A percentile compares a stretch with the other conserved stretches of the same genome.
Evolutionary conservation across 2,113 vertebrate species (phyloP).

Genomic region (Otus sunia): DNA sequence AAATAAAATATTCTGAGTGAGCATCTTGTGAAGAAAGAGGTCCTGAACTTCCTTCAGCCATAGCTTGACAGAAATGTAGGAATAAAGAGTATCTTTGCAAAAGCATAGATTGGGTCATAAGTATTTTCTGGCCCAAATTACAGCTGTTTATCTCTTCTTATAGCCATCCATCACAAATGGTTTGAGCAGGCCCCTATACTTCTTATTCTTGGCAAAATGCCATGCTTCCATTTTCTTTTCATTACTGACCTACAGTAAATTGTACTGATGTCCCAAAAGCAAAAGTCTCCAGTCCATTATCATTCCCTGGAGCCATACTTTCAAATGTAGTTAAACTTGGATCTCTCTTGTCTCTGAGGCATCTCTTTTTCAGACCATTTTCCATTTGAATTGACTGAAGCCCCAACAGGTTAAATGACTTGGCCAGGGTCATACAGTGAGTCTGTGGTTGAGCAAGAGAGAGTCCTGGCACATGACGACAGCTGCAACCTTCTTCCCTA

Average conservation of each 20-base stretch:
- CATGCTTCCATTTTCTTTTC: conserved; percentile 50
- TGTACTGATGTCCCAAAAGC: conserved; percentile 44
- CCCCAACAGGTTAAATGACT: conserved; percentile 14
- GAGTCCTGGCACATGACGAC: neutral
- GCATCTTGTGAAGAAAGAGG: conserved; percentile 16
- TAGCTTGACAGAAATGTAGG: neutral
- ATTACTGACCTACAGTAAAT: conserved; percentile 42
- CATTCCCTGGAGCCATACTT: conserved; percentile 25
- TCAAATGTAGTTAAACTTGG: conserved; percentile 36
- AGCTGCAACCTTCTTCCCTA: neutral
- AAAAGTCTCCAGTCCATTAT: conserved; percentile 34
- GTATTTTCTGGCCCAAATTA: conserved; percentile 30
- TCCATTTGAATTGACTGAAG: neutral
- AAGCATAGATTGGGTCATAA: neutral
- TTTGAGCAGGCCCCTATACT: neutral
- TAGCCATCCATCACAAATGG: neutral
- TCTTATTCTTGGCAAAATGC: conserved; percentile 33
- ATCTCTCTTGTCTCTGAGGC: neutral
- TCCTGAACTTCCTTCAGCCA: conserved; percentile 38
- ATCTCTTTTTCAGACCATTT: neutral
- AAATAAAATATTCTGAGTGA: conserved; percentile 30
- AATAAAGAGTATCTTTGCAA: conserved; percentile 1
- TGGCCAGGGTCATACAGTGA: neutral
- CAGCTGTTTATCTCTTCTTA: conserved; percentile 36
- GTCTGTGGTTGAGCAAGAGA: neutral